Evolutionary conservation across 2,888 invertebrate genomes (phyloP), one percentile per base, ranked within the genome.

Genomic region (Caenorhabditis zanzibari): DNA sequence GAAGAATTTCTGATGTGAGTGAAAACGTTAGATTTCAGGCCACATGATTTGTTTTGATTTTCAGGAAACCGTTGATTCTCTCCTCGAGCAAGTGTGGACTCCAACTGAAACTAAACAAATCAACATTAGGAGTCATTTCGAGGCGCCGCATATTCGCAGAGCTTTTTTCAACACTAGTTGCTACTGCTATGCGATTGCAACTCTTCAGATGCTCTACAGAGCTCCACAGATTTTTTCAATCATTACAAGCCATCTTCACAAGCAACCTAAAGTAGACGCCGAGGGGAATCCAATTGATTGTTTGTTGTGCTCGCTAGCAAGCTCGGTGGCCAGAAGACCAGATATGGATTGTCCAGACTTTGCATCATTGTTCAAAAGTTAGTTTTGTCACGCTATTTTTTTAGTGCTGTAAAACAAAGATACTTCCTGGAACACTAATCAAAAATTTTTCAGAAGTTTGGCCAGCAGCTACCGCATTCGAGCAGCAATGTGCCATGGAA

Each of bases 201-300:
- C 69, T 41, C 44, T 71, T 7, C 79, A 79, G 19, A 16, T 79
- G 41, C 41, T 72, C n/a, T 9, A 56, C 14, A 10, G 79, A 44
- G 79, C 71, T 28, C 79, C 79, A 7, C 79, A 79, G 32, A 28
- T 79, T 14, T 71, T 64, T 54, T 71, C 79, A 0, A 79, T 79
- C 9, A 35, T 71, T 5, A 9, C 35, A 6, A 47, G 41, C 22
- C 79, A 79, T 22, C 22, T 24, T 5, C 49, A 49, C 19, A 49
- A 19, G 10, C 9, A 38, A 38, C 9, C 2, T 38, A 38, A 38
- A 12, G 10, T 2, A 38, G 38, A 38, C 5, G 7, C 6, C 10
- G 38, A 32, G 32, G 32, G 7, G 32, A 7, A 4, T 6, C 32
- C 32, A 32, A 32, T 6, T 9, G 22, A 32, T 1, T 76, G 76